Evolutionary conservation across 1,140 invertebrate genomes (phyloP).

Genomic region (Mercenaria mercenaria): DNA sequence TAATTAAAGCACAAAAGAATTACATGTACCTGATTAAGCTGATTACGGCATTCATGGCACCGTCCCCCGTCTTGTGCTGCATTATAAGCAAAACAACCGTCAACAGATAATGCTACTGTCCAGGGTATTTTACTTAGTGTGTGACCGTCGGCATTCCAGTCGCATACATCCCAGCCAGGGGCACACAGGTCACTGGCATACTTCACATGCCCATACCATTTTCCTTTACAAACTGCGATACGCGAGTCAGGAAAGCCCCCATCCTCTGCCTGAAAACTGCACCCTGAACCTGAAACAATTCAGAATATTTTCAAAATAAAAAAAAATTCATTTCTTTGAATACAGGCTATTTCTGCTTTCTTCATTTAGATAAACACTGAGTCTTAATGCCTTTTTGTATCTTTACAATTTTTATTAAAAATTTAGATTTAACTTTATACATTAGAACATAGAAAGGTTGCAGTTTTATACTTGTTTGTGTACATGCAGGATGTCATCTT

Average conservation of each 20-base stretch:
- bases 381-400: neutral
- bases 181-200: constrained; percentile 80
- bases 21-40: constrained; percentile 75
- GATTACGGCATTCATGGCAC: constrained; percentile 79
- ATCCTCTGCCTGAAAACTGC: constrained; percentile 68
- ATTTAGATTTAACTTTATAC: no score
- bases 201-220: constrained; percentile 82
- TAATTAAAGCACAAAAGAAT: no score
- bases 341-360: neutral
- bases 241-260: constrained; percentile 70
- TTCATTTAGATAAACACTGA: neutral
- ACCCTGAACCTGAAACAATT: constrained; percentile 73
- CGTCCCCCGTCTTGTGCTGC: constrained; percentile 83
- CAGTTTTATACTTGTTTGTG: no score
- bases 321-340: neutral
- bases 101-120: constrained; percentile 78
- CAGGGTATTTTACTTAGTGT: constrained; percentile 80
- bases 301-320: neutral
- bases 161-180: constrained; percentile 83
- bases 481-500: no score
- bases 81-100: constrained; percentile 83
- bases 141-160: constrained; percentile 73
- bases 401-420: no score
- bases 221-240: constrained; percentile 79
- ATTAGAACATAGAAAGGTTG: no score